Base-by-base conservation (phyloP, 2,797 vertebrate genomes). In the Typhlichthys subterraneus region DNA sequence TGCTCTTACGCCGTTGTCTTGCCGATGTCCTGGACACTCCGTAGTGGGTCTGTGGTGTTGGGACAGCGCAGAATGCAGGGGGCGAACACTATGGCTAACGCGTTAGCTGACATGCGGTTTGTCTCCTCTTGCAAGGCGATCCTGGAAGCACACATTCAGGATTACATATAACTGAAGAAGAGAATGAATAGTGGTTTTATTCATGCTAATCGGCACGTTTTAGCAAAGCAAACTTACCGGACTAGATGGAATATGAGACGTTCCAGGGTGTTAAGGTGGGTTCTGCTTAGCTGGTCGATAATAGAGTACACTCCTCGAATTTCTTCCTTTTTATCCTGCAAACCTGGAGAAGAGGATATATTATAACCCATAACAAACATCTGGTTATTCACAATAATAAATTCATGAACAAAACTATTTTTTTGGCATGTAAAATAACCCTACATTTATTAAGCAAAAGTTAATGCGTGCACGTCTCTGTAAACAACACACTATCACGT, bases 101-200 rank as follows among this genome's bases (percentile, higher is more conserved):
- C 97, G 0, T 99, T 99, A 4, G 97, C 94, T 33, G 97, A 99
- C 98, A 99, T 99, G 11, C 97, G 94, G 82, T 99, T 99, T 4
- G 96, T 98, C 0, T 99, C 97, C 65, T 99, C 98, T 82, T 99
- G 95, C 51, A 97, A 88, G 38, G 95, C 95, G 62, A 99, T 95
- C 90, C 98, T 99, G 61, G 79, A 87, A 75, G 23, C 17, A 78
- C 7, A 0, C 67, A 58, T n/a, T 59, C 2, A 49, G 8, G 1
- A 1, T 81, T 63, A 76, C 29, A 65, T 15, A 0, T 8, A 2
- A 9, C 1, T 1, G 12, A 19, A 13, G 23, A 42, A 7, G 3
- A 63, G 10, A 45, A 52, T 19, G 6, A 49, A 42, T 42, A 17
- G n/a, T 4, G 12, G 4, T 2, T 12, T 10, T 2, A 12, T 15